phyloP scores from a whole-genome alignment of 1,140 invertebrate species.

The Gonatopus flavifemur region DNA sequence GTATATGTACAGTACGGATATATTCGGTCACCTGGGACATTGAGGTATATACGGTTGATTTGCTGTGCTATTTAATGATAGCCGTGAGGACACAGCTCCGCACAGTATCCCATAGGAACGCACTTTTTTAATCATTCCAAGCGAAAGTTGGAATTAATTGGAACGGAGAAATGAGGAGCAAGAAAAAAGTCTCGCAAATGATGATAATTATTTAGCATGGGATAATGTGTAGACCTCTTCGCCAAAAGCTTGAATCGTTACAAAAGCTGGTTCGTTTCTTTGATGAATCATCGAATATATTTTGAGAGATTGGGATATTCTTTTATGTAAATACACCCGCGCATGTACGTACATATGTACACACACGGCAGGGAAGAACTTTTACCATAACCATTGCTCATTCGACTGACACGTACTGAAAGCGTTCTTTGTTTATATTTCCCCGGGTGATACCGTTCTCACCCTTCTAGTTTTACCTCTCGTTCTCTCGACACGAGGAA shows the following conservation, averaged over 20 bases:
- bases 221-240: slow-evolving; percentile 2
- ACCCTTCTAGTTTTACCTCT: not conserved
- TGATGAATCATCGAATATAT: slow-evolving; percentile 32
- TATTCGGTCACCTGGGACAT: too few species aligned
- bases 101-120: slow-evolving; percentile 22
- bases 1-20: too few species aligned
- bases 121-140: slow-evolving; percentile 27
- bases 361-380: slow-evolving; percentile 22
- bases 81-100: slow-evolving; percentile 1
- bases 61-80: slow-evolving; percentile 31
- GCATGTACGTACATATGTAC: slow-evolving; percentile 17
- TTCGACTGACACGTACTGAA: slow-evolving; percentile 24
- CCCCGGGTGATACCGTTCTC: slow-evolving; percentile 8
- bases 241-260: too few species aligned
- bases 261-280: too few species aligned
- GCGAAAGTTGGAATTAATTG: slow-evolving; percentile 21
- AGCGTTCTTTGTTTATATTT: slow-evolving; percentile 31
- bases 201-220: too few species aligned
- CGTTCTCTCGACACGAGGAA: not conserved
- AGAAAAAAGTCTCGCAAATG: too few species aligned
- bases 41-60: slow-evolving; percentile 28
- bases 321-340: slow-evolving; percentile 19
- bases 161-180: too few species aligned
- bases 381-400: slow-evolving; percentile 40
- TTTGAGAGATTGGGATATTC: too few species aligned